Evolutionary conservation across 2,797 vertebrate species (phyloP).

Genomic region (Moxostoma hubbsi): DNA sequence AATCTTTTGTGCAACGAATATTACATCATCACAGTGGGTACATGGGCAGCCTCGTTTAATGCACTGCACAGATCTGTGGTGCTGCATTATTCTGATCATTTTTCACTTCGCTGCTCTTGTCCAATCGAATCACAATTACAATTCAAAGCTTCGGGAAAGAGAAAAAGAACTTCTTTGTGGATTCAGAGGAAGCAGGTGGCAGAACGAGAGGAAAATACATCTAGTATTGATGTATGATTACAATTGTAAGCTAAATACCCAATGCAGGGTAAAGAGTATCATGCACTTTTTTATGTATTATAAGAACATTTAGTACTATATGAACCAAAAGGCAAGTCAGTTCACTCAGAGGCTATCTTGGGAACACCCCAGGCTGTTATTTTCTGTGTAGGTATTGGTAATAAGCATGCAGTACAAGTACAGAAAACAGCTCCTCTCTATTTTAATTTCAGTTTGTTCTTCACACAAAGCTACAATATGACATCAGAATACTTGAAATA

Average conservation of each 20-base stretch:
- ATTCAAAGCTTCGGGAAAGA: constrained; percentile 60
- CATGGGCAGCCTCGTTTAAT: constrained; percentile 74
- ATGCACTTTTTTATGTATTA: too few species aligned
- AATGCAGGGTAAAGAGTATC: background rate
- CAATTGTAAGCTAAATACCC: background rate
- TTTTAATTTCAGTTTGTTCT: too few species aligned
- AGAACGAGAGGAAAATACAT: background rate
- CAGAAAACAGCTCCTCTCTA: too few species aligned
- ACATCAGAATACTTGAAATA: too few species aligned
- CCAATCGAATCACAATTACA: constrained; percentile 71
- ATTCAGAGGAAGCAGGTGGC: background rate
- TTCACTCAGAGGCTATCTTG: too few species aligned
- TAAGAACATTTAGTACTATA: too few species aligned
- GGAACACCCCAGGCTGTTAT: too few species aligned
- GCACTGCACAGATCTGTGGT: constrained; percentile 50
- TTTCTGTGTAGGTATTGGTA: too few species aligned
- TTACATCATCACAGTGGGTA: constrained; percentile 56
- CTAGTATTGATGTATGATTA: too few species aligned
- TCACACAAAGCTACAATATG: too few species aligned
- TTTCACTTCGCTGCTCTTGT: constrained; percentile 74
- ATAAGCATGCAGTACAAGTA: too few species aligned
- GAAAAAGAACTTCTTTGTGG: constrained; percentile 3
- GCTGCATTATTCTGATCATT: constrained; percentile 69
- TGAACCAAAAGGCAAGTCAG: too few species aligned
- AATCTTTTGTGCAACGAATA: constrained; percentile 23